Evolutionary conservation across 2,888 invertebrate species (phyloP), one percentile per base, ranked within the genome.

Genomic region (Nephrocerus scutellatus): DNA sequence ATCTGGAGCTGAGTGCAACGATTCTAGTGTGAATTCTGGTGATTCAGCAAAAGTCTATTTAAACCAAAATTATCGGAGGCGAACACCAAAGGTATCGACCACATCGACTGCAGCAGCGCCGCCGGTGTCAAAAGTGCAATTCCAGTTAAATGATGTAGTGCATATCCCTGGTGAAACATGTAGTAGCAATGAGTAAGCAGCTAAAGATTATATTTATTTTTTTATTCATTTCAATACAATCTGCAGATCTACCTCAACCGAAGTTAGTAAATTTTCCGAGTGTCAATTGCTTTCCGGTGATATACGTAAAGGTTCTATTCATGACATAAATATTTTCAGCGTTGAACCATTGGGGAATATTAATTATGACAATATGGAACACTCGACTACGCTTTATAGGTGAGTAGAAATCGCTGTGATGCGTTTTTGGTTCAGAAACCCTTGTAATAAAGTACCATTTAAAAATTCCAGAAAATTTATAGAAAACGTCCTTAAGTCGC

Each of bases 401-500:
- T 72, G 15, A 49, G 52, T 36, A 15, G 20, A 19, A 9, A 16
- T 31, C 3, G 28, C 13, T 20, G 12, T 29, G 19, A 23, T 13
- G 8, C 13, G 10, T 23, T 23, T 25, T 36, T 32, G 36, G 39
- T 20, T 32, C n/a, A n/a, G n/a, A n/a, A n/a, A n/a, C n/a, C n/a
- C n/a, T n/a, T 21, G 21, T 20, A 5, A 30, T 9, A 2, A 10
- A 30, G n/a, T 16, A n/a, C n/a, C 9, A 30, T n/a, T 19, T 5
- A n/a, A 30, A 12, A 30, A 14, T 56, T 53, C n/a, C 57, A 79
- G 89, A 47, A 79, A 82, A 51, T 92, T 87, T 59, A 89, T 92
- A 51, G 85, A 88, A 62, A 85, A 87, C 59, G 81, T 87, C 41
- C 69, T 93, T 39, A 91, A 91, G 68, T 88, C 88, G 6, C 82